Percentiles rank a stretch among this genome's conserved stretches.
Conservation (phyloP, 1,140 invertebrate species). For the Brachionus sp. region DNA sequence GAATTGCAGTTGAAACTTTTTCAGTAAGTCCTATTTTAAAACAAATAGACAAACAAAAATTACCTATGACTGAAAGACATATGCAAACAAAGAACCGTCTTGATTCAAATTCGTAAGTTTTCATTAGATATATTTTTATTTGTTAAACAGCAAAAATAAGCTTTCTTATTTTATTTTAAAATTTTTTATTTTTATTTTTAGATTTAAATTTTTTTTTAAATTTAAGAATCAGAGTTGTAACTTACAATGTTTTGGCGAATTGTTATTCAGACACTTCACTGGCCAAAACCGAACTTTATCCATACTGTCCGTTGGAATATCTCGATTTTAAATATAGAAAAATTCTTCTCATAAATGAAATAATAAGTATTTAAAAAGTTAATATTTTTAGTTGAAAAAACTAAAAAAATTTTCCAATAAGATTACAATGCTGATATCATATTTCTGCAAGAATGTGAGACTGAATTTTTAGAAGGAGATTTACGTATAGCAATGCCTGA, state of each 20-base stretch:
- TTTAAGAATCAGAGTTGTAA: slow-evolving; percentile 34
- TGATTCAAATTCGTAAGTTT: slow-evolving; percentile 19
- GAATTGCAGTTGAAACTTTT: slow-evolving; percentile 1
- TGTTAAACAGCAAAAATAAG: too few relatives aligned
- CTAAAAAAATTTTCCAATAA: background rate
- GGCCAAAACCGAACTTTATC: slow-evolving; percentile 13
- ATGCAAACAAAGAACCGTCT: background rate
- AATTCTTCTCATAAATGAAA: slow-evolving; percentile 25
- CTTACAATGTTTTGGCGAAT: slow-evolving; percentile 43
- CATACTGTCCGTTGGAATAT: slow-evolving; percentile 44
- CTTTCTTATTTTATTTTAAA: background rate
- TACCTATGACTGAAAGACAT: slow-evolving; percentile 29
- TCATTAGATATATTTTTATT: background rate
- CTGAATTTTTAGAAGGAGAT: slow-evolving; percentile 40
- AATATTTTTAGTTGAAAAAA: background rate
- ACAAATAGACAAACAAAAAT: background rate
- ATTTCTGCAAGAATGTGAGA: slow-evolving; percentile 43
- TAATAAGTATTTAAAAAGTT: background rate
- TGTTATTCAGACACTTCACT: slow-evolving; percentile 8
- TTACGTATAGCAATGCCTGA: background rate
- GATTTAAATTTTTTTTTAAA: background rate
- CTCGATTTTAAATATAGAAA: slow-evolving; percentile 37
- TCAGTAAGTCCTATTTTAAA: background rate
- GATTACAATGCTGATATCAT: slow-evolving; percentile 44
- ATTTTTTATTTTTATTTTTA: background rate